Evolutionary conservation across 2,797 vertebrate species (phyloP).

Genomic region (Cuniculus paca): DNA sequence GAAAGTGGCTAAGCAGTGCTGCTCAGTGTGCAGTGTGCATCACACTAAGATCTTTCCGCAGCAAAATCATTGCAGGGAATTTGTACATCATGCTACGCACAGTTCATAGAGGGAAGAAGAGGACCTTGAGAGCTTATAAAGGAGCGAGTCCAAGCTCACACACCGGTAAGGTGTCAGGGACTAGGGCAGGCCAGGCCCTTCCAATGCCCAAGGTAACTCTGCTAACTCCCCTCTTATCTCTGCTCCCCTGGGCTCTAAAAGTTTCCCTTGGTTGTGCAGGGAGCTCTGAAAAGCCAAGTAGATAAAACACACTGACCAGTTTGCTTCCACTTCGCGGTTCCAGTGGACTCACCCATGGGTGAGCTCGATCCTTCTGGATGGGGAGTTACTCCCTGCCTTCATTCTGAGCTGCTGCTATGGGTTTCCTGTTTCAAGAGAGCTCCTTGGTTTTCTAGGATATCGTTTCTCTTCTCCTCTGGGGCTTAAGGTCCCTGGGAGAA

Average conservation of each 20-base stretch:
- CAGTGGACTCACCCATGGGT: neutral
- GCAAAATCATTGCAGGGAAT: neutral
- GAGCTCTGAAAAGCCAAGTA: neutral
- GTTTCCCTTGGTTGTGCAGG: neutral
- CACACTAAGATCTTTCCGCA: neutral
- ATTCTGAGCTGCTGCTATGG: neutral
- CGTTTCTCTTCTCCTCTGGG: neutral
- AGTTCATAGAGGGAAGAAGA: neutral
- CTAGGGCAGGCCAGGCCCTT: neutral
- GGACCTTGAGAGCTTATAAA: neutral
- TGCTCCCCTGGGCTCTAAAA: neutral
- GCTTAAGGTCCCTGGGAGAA: neutral
- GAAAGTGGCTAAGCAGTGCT: neutral
- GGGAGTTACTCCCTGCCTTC: neutral
- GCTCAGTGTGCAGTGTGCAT: neutral
- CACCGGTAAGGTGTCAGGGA: fast-evolving
- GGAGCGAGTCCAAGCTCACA: neutral
- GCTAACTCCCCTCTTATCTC: neutral
- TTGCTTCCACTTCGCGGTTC: neutral
- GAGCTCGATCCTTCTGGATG: neutral
- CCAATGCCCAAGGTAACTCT: neutral
- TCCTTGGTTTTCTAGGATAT: neutral
- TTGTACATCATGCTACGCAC: too few species aligned
- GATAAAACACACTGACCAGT: neutral
- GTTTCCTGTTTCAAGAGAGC: neutral